Base-by-base conservation (phyloP, 2,888 invertebrate genomes). In the Caenorhabditis sp. region DNA sequence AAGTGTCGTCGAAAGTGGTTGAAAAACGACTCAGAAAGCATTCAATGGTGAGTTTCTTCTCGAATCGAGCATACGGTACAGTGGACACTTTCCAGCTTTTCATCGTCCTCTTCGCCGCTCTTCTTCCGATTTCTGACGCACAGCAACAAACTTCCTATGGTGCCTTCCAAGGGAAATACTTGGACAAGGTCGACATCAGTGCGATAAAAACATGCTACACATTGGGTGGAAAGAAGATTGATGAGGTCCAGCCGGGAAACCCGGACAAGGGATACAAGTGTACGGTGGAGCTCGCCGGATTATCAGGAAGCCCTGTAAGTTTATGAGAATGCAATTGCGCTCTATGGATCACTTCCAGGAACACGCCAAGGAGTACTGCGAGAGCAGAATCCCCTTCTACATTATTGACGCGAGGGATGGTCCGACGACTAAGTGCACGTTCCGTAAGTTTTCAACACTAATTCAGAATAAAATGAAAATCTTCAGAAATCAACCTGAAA, bases 1-100 rank as follows among this genome's bases (percentile, higher is more conserved):
- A 63, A 44, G 56, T n/a, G 28, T 56, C 31, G 56, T 56, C 31
- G 56, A 56, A 56, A 56, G 56, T 31, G 56, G 14, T n/a, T 26
- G 12, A 54, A 12, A 54, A 54, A 54, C 51, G 51, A 54, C 51
- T 22, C 51, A 54, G 51, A 54, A 54, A 54, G 51, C 51, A 54
- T 22, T 14, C 31, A 56, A 56, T 56, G 56, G 56, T 56, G n/a
- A n/a, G 56, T 31, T 56, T 28, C 1, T 8, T 31, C 5, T 31
- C 7, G 31, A 31, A 31, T 10, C 6, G 38, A 7, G 26, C 12
- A 14, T 14, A 2, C 26, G 22, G 14, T 12, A 31, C 5, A 28
- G 16, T 16, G 8, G 24, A 4, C 12, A n/a, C n/a, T n/a, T n/a
- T n/a, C n/a, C 56, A 56, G 56, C 56, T 28, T 31, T 56, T 56